Conservation (phyloP, 2,888 invertebrate genomes). For the Drosophila siamana region DNA sequence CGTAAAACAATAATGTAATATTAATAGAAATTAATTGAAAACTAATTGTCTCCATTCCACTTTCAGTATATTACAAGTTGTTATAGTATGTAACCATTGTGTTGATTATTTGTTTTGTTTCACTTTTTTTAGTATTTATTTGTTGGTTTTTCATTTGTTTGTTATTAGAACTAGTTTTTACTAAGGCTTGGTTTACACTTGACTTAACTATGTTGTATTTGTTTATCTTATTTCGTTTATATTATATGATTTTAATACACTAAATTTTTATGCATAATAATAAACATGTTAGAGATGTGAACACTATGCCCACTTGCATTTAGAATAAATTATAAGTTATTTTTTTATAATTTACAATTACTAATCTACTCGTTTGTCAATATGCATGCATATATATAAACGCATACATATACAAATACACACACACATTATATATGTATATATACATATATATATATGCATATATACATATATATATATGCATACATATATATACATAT, state of each 20-base stretch:
- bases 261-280: conserved; percentile 59
- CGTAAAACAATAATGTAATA: conserved; percentile 46
- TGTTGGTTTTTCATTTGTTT: conserved; percentile 36
- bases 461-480: conserved; percentile 1
- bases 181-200: conserved; percentile 76
- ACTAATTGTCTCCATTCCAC: conserved; percentile 35
- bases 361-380: conserved; percentile 50
- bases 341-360: conserved; percentile 59
- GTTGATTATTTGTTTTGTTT: conserved; percentile 57
- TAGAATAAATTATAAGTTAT: conserved; percentile 52
- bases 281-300: conserved; percentile 51
- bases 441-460: conserved; percentile 6
- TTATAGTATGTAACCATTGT: conserved; percentile 64
- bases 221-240: conserved; percentile 44
- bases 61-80: conserved; percentile 68
- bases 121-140: conserved; percentile 39
- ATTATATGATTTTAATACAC: conserved; percentile 60
- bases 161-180: conserved; percentile 75
- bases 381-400: conserved; percentile 37
- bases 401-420: too few relatives aligned
- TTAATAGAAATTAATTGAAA: conserved; percentile 57
- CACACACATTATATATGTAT: too few relatives aligned
- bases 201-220: conserved; percentile 65
- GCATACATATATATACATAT: conserved; percentile 9
- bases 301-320: conserved; percentile 30